Percentiles rank a stretch among this genome's conserved stretches.
These are phyloP conservation scores for Galemys pyrenaicus DNA, from an alignment of 2,113 vertebrate genomes.

Conservation along the genomic window DNA sequence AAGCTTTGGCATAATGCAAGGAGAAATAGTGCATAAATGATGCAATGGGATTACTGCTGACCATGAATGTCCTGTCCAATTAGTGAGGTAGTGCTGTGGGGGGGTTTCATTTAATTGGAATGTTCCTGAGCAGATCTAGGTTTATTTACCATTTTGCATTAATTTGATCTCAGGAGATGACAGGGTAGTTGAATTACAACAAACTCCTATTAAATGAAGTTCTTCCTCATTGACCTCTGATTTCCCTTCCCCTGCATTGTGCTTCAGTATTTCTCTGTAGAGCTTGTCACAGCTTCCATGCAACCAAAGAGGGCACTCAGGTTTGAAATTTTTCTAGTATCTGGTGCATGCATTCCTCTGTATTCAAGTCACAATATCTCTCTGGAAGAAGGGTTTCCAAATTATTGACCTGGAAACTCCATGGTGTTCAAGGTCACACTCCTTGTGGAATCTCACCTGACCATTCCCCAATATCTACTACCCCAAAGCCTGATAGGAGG, in stretches of 20 bases:
- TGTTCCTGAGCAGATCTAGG: background rate
- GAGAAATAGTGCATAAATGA: slow-evolving; percentile 41
- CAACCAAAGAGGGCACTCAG: background rate
- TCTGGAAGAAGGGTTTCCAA: background rate
- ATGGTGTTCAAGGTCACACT: background rate
- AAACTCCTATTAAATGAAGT: background rate
- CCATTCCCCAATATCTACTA: background rate
- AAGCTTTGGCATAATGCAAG: slow-evolving; percentile 16
- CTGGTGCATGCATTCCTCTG: background rate
- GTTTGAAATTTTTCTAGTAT: background rate
- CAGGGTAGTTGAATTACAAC: slow-evolving; percentile 42
- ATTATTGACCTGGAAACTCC: background rate
- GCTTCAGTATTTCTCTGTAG: background rate
- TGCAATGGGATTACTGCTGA: slow-evolving; percentile 47
- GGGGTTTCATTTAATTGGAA: slow-evolving; percentile 7
- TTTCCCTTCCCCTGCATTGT: background rate
- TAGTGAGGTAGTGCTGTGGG: background rate
- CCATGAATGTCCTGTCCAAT: background rate
- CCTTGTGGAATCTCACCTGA: background rate
- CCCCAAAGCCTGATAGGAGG: background rate
- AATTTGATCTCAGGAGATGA: slow-evolving; percentile 27
- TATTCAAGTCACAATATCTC: background rate
- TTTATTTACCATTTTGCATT: slow-evolving; percentile 25
- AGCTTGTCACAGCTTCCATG: background rate
- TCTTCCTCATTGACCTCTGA: slow-evolving; percentile 51